Base-by-base conservation (phyloP, 2,113 vertebrate genomes). In the Psammodynastes pulverulentus region DNA sequence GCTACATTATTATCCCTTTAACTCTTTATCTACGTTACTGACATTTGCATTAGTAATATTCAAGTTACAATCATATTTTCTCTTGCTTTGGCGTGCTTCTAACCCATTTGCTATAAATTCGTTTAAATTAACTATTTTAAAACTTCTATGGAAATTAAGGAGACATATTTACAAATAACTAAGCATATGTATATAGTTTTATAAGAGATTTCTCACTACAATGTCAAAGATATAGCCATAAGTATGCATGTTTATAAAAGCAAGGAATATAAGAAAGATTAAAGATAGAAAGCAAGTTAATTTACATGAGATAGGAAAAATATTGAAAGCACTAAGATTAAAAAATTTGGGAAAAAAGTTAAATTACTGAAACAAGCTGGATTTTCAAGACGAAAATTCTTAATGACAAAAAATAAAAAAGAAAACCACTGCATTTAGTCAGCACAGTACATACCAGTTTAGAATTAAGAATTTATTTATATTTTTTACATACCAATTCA, bases 401-500 rank as follows among this genome's bases (percentile, higher is more conserved):
- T 34, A 79, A 79, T 21, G 13, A 72, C 34, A 21, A 79, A 21
- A 67, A 43, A 15, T 79, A 79, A 39, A 39, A 67, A 39, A 39
- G 5, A 29, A 34, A 34, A 1, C 5, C 6, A 19, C 62, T 39
- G 58, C 26, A 79, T 79, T 79, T 79, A 79, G 13, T 79, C 7
- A 79, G n/a, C n/a, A 39, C 15, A 72, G 5, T 39, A 72, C 67
- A 72, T 39, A 72, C 6, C n/a, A 39, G 8, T 79, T 79, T 79
- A 72, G 67, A 72, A 72, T 72, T 72, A 39, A 79, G 67, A 79
- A 79, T 79, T 39, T 79, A 43, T 0, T 90, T 89, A 89, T 49
- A 85, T 21, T 93, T 94, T 79, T 94, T 95, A 97, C 96, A 53
- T 96, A 99, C 99, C 98, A 98, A 97, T 51, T 98, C 98, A 48